phyloP scores from a whole-genome alignment of 30 jellyfish, hydroid and myxozoan genomes.

The Cassiopea andromeda region DNA sequence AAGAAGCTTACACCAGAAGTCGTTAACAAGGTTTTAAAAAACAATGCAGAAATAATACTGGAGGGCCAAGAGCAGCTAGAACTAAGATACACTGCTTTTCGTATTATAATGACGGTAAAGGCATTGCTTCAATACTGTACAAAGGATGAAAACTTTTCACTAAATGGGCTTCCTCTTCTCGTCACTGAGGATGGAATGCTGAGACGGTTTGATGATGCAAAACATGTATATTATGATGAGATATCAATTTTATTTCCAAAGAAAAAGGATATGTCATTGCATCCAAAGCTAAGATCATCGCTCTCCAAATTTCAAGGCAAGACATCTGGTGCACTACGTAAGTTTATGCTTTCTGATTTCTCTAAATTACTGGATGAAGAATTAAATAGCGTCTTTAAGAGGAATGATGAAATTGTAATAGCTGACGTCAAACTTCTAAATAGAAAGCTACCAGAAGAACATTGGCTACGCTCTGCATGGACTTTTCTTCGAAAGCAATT shows the following conservation, averaged over 20 bases:
- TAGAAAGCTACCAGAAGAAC: background rate
- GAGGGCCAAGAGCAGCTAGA: background rate
- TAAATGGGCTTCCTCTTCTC: slow-evolving; percentile 77
- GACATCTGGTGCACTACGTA: background rate
- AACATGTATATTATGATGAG: slow-evolving; percentile 36
- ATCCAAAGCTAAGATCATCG: background rate
- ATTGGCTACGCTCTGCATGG: slow-evolving; percentile 26
- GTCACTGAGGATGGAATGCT: slow-evolving; percentile 61
- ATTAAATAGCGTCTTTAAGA: background rate
- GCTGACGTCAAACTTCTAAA: background rate
- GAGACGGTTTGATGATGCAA: slow-evolving; percentile 23
- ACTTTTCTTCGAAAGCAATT: slow-evolving; percentile 9
- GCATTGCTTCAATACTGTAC: slow-evolving; percentile 67
- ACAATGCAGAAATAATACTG: slow-evolving; percentile 17
- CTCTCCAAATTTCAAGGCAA: background rate
- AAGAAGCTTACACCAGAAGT: slow-evolving; percentile 37
- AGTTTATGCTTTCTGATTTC: slow-evolving; percentile 12
- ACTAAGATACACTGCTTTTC: slow-evolving; percentile 37
- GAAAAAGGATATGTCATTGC: slow-evolving; percentile 7
- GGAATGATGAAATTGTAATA: slow-evolving; percentile 15
- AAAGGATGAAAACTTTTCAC: slow-evolving; percentile 3
- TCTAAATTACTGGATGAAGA: slow-evolving; percentile 1
- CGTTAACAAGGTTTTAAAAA: slow-evolving; percentile 24
- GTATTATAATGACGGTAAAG: slow-evolving; percentile 32
- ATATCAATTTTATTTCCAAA: slow-evolving; percentile 32